A percentile compares a stretch with the other conserved stretches of the same genome.
phyloP scores from a whole-genome alignment of 2,888 invertebrate genomes.

The Sphaeridia pumilis region DNA sequence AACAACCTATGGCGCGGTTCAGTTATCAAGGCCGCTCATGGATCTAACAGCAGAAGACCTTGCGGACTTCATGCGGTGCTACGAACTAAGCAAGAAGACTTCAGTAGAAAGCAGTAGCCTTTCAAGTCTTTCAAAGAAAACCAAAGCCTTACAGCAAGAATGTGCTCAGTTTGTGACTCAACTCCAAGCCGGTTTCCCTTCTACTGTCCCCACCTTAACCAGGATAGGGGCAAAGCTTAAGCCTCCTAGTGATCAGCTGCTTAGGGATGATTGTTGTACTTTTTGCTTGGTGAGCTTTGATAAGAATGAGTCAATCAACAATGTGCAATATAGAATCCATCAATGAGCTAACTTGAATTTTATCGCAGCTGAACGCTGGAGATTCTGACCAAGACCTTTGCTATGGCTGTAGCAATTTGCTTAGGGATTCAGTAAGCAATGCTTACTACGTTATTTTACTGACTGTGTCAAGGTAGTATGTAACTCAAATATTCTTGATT shows the following conservation, averaged over 20 bases:
- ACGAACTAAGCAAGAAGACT: constrained; percentile 6
- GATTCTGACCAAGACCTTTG: constrained; percentile 11
- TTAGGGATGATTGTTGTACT: not conserved
- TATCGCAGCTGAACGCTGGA: too few relatives aligned
- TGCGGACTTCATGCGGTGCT: constrained; percentile 22
- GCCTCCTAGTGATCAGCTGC: not conserved
- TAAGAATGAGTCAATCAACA: too few relatives aligned
- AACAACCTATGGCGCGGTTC: constrained; percentile 15
- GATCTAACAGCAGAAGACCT: constrained; percentile 31
- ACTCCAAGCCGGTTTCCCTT: constrained; percentile 16
- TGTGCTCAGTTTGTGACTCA: constrained; percentile 17
- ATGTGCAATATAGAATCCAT: too few relatives aligned
- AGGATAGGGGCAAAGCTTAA: constrained; percentile 15
- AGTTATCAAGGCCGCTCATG: constrained; percentile 26
- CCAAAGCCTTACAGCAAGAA: constrained; percentile 4
- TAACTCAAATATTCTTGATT: too few relatives aligned
- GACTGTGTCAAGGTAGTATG: too few relatives aligned
- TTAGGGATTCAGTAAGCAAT: constrained; percentile 18
- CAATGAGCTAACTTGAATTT: too few relatives aligned
- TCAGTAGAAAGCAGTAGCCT: not conserved
- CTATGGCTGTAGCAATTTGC: constrained; percentile 16
- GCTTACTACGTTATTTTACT: too few relatives aligned
- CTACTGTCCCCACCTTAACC: constrained; percentile 17
- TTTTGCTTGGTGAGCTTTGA: not conserved
- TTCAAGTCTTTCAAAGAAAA: not conserved